Evolutionary conservation across 2,113 vertebrate genomes (phyloP).

Genomic region (Pachypanchax playfairii): DNA sequence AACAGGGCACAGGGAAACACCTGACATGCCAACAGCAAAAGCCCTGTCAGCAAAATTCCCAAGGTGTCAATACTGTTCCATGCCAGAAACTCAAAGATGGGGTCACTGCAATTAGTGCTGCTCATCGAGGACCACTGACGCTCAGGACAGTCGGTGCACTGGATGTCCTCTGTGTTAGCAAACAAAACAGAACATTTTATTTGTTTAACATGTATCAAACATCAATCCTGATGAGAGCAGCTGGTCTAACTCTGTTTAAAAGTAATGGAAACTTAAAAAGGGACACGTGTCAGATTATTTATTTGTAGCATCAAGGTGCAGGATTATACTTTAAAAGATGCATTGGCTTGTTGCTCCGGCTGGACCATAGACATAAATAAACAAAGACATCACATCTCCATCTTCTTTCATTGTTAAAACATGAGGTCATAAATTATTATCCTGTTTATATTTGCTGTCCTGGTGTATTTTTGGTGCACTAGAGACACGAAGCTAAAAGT

Average conservation of each 20-base stretch:
- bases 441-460: too few species aligned
- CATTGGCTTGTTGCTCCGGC: too few species aligned
- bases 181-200: neutral
- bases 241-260: neutral
- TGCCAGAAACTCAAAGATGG: conserved; percentile 71
- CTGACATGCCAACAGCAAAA: conserved; percentile 54
- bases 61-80: conserved; percentile 74
- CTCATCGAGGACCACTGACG: conserved; percentile 79
- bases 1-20: conserved; percentile 68
- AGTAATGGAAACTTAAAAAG: neutral
- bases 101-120: conserved; percentile 76
- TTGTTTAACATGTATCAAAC: neutral
- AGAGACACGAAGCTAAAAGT: too few species aligned
- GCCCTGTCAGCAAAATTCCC: conserved; percentile 49
- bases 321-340: too few species aligned
- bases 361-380: too few species aligned
- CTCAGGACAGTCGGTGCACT: conserved; percentile 71
- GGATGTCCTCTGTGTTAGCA: conserved; percentile 77
- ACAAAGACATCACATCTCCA: too few species aligned
- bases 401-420: too few species aligned
- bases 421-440: too few species aligned
- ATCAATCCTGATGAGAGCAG: neutral
- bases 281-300: neutral
- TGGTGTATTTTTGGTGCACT: too few species aligned
- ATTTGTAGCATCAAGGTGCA: neutral